Percentiles rank a stretch among this genome's conserved stretches.
Conservation (phyloP, 2,113 vertebrate species). For the Dipodomys ordii region DNA sequence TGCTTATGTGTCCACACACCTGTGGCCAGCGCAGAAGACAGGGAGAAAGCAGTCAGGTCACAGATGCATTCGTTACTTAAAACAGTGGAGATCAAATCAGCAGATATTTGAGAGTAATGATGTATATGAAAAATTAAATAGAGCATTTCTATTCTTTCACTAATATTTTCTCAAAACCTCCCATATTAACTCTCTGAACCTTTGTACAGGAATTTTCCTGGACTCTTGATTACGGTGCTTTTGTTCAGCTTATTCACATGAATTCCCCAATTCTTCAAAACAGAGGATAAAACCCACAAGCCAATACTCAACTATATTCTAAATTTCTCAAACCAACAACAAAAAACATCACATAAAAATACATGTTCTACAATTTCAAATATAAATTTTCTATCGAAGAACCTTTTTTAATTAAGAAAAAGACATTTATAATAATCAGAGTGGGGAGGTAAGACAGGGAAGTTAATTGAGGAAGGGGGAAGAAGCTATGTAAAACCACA, state of each 20-base stretch:
- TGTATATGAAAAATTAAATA: neutral
- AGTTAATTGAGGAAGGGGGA: neutral
- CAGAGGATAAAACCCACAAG: constrained; percentile 29
- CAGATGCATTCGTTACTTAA: neutral
- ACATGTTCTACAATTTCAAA: constrained; percentile 39
- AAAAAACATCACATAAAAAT: constrained; percentile 14
- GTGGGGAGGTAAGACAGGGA: neutral
- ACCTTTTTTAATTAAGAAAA: constrained; percentile 12
- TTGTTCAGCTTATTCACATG: neutral
- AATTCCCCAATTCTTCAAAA: constrained; percentile 17
- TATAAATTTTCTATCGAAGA: constrained; percentile 12
- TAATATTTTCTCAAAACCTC: constrained; percentile 5
- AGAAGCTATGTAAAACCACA: neutral
- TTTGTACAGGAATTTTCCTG: neutral
- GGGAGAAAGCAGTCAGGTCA: neutral
- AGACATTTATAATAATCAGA: neutral
- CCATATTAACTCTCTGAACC: neutral
- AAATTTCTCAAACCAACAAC: constrained; percentile 10
- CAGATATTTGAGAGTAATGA: neutral
- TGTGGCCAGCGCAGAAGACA: constrained; percentile 71
- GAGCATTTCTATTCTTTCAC: neutral
- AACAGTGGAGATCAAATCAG: neutral
- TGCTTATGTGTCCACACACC: constrained; percentile 98
- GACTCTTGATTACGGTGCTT: constrained; percentile 13
- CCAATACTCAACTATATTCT: neutral